Percentiles rank a stretch among this genome's conserved stretches.
These are phyloP conservation scores for Chelmon rostratus DNA, from an alignment of 2,797 vertebrate genomes.

Conservation along the genomic window DNA sequence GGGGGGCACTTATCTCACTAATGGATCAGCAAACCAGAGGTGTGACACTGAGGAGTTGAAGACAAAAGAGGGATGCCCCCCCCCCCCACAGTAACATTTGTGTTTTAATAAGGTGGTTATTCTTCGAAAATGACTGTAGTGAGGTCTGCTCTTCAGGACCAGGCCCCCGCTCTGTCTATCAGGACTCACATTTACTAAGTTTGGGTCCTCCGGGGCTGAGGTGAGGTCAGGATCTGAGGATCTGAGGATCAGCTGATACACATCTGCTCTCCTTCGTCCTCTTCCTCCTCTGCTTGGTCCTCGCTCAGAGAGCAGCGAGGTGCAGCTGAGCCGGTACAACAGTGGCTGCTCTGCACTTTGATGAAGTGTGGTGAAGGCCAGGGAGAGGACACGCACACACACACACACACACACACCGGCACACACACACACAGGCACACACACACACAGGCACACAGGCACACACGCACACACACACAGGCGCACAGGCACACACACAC, in stretches of 20 bases:
- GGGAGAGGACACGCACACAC: neutral
- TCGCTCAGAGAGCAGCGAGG: conserved; percentile 11
- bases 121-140: neutral
- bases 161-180: neutral
- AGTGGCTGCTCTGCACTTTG: neutral
- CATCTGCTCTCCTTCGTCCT: too few species aligned
- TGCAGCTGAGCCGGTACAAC: conserved; percentile 3
- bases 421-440: too few species aligned
- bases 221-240: neutral
- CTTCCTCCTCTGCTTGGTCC: too few species aligned
- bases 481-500: too few species aligned
- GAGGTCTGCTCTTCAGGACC: neutral
- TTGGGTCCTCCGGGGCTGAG: too few species aligned
- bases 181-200: neutral
- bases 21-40: conserved; percentile 22
- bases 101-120: too few species aligned
- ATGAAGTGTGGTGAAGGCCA: conserved; percentile 9
- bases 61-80: neutral
- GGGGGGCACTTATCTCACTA: conserved; percentile 15
- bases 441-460: too few species aligned
- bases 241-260: too few species aligned
- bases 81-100: too few species aligned
- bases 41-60: neutral
- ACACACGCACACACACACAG: too few species aligned
- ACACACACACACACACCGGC: too few species aligned